Evolutionary conservation across 2,888 invertebrate species (phyloP).

Genomic region (Orchesellides sinensis): DNA sequence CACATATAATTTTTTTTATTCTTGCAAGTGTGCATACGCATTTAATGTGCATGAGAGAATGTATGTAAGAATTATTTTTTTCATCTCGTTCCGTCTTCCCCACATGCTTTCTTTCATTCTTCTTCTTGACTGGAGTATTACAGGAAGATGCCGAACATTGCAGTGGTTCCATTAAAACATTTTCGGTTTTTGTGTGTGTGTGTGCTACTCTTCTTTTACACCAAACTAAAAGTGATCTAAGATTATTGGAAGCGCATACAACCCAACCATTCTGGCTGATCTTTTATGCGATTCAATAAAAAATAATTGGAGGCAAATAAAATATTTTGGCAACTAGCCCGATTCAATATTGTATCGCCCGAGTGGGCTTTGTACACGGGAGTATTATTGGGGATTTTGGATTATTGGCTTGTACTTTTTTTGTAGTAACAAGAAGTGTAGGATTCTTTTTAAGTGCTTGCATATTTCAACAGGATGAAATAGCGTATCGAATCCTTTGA

Average conservation of each 20-base stretch:
- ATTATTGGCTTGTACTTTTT: no score
- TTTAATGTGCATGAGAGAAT: not conserved
- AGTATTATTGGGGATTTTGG: no score
- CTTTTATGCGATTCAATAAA: constrained; percentile 72
- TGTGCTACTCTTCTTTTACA: constrained; percentile 33
- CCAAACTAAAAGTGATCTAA: constrained; percentile 11
- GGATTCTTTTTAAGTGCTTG: not conserved
- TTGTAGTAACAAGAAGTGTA: no score
- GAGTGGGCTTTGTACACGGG: not conserved
- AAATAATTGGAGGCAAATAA: constrained; percentile 73
- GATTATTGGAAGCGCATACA: constrained; percentile 31
- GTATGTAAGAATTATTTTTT: not conserved
- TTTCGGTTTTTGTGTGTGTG: no score
- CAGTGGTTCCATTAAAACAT: constrained; percentile 46
- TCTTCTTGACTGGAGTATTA: constrained; percentile 34
- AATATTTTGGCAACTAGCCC: constrained; percentile 72
- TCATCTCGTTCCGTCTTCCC: not conserved
- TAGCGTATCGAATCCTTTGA: constrained; percentile 9
- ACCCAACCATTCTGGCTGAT: constrained; percentile 53
- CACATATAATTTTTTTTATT: not conserved
- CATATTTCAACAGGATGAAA: constrained; percentile 13
- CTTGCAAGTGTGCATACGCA: not conserved
- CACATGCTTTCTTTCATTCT: constrained; percentile 19
- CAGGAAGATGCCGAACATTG: constrained; percentile 18
- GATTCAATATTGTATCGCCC: constrained; percentile 46